Evolutionary conservation across 1,140 invertebrate genomes (phyloP).

Genomic region (Mylabris phalerata): DNA sequence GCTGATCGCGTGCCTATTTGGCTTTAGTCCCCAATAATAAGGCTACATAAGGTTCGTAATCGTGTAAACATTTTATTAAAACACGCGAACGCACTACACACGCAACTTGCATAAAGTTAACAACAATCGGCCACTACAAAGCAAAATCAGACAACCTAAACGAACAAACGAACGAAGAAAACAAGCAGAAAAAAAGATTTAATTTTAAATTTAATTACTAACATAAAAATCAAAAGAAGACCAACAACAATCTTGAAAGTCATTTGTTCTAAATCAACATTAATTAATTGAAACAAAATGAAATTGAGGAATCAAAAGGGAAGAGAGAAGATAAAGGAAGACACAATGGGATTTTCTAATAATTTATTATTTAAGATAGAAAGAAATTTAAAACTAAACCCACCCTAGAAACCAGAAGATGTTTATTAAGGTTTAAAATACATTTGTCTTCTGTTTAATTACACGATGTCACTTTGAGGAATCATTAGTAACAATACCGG

Average conservation of each 20-base stretch:
- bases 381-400: slow-evolving; percentile 7
- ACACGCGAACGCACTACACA: slow-evolving; percentile 25
- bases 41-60: slow-evolving; percentile 17
- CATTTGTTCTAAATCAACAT: slow-evolving; percentile 16
- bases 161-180: neutral
- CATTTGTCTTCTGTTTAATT: slow-evolving; percentile 27
- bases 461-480: slow-evolving; percentile 19
- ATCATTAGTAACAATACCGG: slow-evolving; percentile 13
- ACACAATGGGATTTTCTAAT: slow-evolving; percentile 16
- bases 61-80: slow-evolving; percentile 11
- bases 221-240: slow-evolving; percentile 15
- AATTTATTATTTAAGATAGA: slow-evolving; percentile 11
- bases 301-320: slow-evolving; percentile 22
- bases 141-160: slow-evolving; percentile 14
- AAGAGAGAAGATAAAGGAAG: slow-evolving; percentile 15
- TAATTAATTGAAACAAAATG: neutral
- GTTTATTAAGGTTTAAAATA: slow-evolving; percentile 21
- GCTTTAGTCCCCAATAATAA: slow-evolving; percentile 12
- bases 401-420: slow-evolving; percentile 11
- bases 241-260: slow-evolving; percentile 20
- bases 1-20: slow-evolving; percentile 22
- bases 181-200: neutral
- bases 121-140: slow-evolving; percentile 15
- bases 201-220: slow-evolving; percentile 18
- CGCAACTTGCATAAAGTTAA: slow-evolving; percentile 28